A percentile compares a stretch with the other conserved stretches of the same genome.
These are phyloP conservation scores for Blastomussa wellsi DNA, from an alignment of 92 coral and sea anemone species.

Conservation along the genomic window DNA sequence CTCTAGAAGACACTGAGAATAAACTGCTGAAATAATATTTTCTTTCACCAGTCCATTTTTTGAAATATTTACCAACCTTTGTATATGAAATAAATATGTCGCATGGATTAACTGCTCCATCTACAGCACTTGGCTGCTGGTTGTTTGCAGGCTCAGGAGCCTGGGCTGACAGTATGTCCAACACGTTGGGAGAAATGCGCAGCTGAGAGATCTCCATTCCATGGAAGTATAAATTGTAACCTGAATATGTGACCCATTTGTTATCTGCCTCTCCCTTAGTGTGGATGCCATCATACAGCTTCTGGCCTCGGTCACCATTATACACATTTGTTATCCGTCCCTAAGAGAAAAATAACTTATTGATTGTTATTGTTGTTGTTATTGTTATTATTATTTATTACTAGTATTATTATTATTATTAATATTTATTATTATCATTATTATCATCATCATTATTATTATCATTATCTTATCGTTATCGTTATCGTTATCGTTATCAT, in stretches of 20 bases:
- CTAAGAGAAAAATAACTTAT: constrained; percentile 26
- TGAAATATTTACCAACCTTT: constrained; percentile 66
- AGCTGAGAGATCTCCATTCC: constrained; percentile 64
- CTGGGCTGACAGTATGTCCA: constrained; percentile 83
- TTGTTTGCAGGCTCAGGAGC: constrained; percentile 11
- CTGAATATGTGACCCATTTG: constrained; percentile 89
- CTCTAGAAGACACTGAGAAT: too few species aligned
- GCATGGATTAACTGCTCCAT: constrained; percentile 48
- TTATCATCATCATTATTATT: too few species aligned
- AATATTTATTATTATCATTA: too few species aligned
- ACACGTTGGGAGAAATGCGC: constrained; percentile 89
- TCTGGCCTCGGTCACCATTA: constrained; percentile 60
- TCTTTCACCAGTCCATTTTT: too few species aligned
- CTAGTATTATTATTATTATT: too few species aligned
- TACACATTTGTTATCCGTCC: constrained; percentile 80
- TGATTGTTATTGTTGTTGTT: too few species aligned
- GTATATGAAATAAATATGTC: constrained; percentile 88
- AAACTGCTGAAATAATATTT: too few species aligned
- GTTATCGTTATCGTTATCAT: too few species aligned
- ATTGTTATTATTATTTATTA: background rate
- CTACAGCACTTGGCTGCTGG: constrained; percentile 14
- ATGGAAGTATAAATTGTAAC: constrained; percentile 53
- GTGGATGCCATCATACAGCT: constrained; percentile 82
- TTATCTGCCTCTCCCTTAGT: constrained; percentile 84
- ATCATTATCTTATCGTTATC: too few species aligned